phyloP scores from a whole-genome alignment of 92 coral and sea anemone genomes.

The Palythoa grandiflora region DNA sequence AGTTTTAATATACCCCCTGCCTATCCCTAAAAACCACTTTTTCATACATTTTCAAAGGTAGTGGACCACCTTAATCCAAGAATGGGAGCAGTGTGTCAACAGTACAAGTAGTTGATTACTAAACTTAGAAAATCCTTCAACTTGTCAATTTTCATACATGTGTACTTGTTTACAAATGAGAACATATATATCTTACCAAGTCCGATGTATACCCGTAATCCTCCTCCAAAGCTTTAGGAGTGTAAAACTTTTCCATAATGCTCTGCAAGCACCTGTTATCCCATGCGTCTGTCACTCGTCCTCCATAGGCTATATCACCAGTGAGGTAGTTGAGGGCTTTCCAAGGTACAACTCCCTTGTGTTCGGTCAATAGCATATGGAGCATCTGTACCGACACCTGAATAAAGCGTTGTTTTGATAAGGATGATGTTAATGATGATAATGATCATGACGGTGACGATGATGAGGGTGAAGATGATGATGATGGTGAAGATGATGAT shows the following conservation, averaged over 20 bases:
- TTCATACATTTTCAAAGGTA: too few relatives aligned
- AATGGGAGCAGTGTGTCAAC: too few relatives aligned
- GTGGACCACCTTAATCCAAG: too few relatives aligned
- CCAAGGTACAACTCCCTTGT: conserved; percentile 92
- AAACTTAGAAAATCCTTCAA: too few relatives aligned
- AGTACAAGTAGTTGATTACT: too few relatives aligned
- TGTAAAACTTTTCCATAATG: conserved; percentile 81
- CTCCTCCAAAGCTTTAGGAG: conserved; percentile 81
- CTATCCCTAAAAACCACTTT: too few relatives aligned
- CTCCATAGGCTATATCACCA: conserved; percentile 96
- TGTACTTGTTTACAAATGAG: too few relatives aligned
- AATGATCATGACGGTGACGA: too few relatives aligned
- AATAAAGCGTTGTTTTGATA: background rate
- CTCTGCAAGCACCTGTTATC: conserved; percentile 95
- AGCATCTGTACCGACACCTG: conserved; percentile 97
- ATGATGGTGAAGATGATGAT: too few relatives aligned
- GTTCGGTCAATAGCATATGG: conserved; percentile 90
- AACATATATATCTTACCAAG: conserved; percentile 52
- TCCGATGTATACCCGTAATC: conserved; percentile 86
- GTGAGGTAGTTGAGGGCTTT: conserved; percentile 87
- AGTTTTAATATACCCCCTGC: too few relatives aligned
- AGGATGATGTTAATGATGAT: background rate
- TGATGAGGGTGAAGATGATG: too few relatives aligned
- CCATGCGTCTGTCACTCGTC: conserved; percentile 97
- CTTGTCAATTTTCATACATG: too few relatives aligned